Evolutionary conservation across 2,797 vertebrate species (phyloP).

Genomic region (Myripristis jacobus): DNA sequence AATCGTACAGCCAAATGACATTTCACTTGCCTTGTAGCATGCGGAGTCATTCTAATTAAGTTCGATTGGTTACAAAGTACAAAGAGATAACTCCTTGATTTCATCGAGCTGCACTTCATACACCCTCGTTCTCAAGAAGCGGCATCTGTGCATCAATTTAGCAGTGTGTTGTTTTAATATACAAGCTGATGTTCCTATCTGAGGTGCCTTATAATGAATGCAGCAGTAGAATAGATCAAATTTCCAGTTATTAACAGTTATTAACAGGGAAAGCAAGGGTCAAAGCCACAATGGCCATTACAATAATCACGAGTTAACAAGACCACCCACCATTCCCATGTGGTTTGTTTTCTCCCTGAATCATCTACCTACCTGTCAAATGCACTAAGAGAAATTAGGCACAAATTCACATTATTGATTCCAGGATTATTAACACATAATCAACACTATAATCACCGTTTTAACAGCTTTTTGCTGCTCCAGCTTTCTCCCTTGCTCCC

Average conservation of each 20-base stretch:
- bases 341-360: slow-evolving; percentile 13
- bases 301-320: background rate
- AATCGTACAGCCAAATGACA: slow-evolving; percentile 6
- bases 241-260: background rate
- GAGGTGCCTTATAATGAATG: background rate
- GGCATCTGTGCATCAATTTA: background rate
- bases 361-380: background rate
- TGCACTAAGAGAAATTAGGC: background rate
- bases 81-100: background rate
- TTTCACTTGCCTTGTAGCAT: background rate
- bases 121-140: background rate
- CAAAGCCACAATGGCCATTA: slow-evolving; percentile 3
- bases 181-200: too few species aligned
- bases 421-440: slow-evolving; percentile 30
- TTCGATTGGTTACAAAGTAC: background rate
- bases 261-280: background rate
- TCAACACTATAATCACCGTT: slow-evolving; percentile 30
- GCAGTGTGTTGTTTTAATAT: background rate
- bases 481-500: background rate
- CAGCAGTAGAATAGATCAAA: background rate
- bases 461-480: background rate
- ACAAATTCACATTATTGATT: slow-evolving; percentile 29
- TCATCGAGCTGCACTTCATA: background rate
- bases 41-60: slow-evolving; percentile 37
- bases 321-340: background rate